These are phyloP conservation scores for Panurus biarmicus DNA, from an alignment of 2,113 vertebrate species.

Conservation along the genomic window DNA sequence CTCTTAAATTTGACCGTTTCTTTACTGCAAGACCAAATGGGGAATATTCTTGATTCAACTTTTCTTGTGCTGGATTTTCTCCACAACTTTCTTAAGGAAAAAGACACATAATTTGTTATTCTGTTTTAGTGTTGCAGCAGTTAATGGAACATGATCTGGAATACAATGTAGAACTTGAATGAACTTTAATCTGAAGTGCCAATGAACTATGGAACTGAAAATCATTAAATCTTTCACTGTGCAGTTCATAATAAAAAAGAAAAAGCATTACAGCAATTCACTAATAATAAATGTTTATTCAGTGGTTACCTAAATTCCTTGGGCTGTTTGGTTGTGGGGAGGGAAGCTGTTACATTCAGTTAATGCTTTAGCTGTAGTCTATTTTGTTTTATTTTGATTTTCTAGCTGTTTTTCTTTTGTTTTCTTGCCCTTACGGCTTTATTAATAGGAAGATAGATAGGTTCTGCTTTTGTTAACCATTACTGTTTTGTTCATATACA, in stretches of 20 bases:
- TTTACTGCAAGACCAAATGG: neutral
- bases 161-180: neutral
- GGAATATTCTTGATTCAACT: neutral
- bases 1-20: neutral
- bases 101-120: neutral
- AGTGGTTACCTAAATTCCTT: neutral
- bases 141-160: neutral
- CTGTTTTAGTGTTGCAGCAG: neutral
- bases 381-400: conserved; percentile 46
- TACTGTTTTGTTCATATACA: conserved; percentile 87
- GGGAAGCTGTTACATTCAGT: neutral
- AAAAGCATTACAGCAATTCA: neutral
- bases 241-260: neutral
- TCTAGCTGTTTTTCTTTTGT: conserved; percentile 51
- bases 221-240: neutral
- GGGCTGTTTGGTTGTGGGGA: neutral
- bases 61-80: neutral
- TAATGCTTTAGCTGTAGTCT: neutral
- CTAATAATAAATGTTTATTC: neutral
- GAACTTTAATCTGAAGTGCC: neutral
- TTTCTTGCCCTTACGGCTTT: conserved; percentile 51
- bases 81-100: neutral
- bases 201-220: neutral
- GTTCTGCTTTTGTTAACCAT: conserved; percentile 86
- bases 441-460: conserved; percentile 76